Conservation (phyloP, 2,888 invertebrate species). For the Pharmacophagus antenor region DNA sequence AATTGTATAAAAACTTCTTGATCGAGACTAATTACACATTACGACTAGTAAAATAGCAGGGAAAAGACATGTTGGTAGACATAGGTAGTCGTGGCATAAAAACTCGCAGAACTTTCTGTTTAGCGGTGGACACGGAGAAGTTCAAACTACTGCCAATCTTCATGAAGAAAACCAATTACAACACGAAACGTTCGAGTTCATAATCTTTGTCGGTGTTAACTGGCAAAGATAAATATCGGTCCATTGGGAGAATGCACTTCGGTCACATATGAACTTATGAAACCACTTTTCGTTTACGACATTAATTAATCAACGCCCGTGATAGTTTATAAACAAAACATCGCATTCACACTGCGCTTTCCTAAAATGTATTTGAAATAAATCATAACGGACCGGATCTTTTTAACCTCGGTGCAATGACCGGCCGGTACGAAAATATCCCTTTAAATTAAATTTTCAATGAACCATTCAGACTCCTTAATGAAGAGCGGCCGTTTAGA, state of each 20-base stretch:
- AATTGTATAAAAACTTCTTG: no score
- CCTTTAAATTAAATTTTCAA: slow-evolving; percentile 40
- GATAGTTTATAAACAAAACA: slow-evolving; percentile 19
- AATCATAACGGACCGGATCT: slow-evolving; percentile 29
- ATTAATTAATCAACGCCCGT: slow-evolving; percentile 22
- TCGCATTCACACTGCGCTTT: slow-evolving; percentile 19
- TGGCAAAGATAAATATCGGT: neutral
- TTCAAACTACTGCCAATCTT: no score
- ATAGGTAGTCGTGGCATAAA: no score
- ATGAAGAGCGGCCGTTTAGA: slow-evolving; percentile 16
- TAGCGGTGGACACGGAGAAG: no score
- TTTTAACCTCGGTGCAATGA: slow-evolving; percentile 41
- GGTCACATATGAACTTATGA: neutral
- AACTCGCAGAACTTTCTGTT: no score
- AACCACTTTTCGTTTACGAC: slow-evolving; percentile 13
- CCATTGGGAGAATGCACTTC: slow-evolving; percentile 2
- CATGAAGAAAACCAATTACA: no score
- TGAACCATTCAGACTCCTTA: slow-evolving; percentile 27
- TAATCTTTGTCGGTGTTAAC: neutral
- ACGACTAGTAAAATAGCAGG: no score
- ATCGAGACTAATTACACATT: no score
- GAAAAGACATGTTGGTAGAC: no score
- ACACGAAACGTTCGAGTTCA: no score
- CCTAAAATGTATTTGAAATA: slow-evolving; percentile 28
- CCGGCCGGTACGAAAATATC: slow-evolving; percentile 51